These are phyloP conservation scores for Coranthus polyacanthus DNA, from an alignment of 2,797 vertebrate genomes.

Conservation along the genomic window DNA sequence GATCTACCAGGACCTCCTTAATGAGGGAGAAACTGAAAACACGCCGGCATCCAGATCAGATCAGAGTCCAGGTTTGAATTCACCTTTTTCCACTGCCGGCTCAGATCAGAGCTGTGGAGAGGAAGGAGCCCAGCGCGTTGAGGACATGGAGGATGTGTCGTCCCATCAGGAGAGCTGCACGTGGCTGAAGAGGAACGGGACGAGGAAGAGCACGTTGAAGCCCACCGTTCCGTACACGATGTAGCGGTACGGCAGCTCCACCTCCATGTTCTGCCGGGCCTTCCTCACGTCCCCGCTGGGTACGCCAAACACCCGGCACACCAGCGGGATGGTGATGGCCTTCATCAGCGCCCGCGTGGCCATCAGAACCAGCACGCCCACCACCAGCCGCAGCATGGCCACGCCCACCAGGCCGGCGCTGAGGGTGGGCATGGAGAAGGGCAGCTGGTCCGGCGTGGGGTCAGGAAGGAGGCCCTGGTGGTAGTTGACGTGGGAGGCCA, in stretches of 20 bases:
- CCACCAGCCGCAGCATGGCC: slow-evolving; percentile 82
- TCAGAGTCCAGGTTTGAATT: no score
- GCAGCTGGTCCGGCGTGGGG: slow-evolving; percentile 79
- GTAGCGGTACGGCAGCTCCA: slow-evolving; percentile 96
- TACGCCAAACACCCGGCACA: slow-evolving; percentile 86
- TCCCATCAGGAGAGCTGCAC: slow-evolving; percentile 86
- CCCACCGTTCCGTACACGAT: slow-evolving; percentile 92
- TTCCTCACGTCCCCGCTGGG: slow-evolving; percentile 84
- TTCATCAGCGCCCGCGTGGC: slow-evolving; percentile 89
- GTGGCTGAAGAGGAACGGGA: slow-evolving; percentile 88
- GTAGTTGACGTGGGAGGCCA: slow-evolving; percentile 90
- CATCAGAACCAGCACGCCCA: slow-evolving; percentile 89
- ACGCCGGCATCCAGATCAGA: slow-evolving; percentile 1
- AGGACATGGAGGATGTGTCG: neutral
- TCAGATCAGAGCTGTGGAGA: no score
- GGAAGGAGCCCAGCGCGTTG: no score
- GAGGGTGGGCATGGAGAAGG: slow-evolving; percentile 82
- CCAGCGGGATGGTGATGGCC: slow-evolving; percentile 89
- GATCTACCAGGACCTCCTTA: neutral
- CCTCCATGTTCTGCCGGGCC: slow-evolving; percentile 94
- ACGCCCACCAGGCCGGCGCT: slow-evolving; percentile 78
- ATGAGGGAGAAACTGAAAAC: no score
- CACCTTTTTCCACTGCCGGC: no score
- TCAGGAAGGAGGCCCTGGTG: slow-evolving; percentile 87
- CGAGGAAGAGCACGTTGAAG: slow-evolving; percentile 90